Evolutionary conservation across 2,888 invertebrate genomes (phyloP).

Genomic region (Tenthredo mesomela): DNA sequence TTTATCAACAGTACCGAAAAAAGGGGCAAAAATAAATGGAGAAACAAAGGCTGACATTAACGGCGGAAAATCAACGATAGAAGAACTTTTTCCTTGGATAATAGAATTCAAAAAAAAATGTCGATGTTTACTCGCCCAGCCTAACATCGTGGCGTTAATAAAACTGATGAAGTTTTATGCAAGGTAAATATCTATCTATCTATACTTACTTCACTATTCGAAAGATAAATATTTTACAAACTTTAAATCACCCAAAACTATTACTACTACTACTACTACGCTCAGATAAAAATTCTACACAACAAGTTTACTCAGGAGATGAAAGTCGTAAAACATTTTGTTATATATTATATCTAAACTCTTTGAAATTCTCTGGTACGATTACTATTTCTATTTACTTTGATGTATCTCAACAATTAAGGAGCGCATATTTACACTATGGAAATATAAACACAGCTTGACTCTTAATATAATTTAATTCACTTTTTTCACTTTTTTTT

Average conservation of each 20-base stretch:
- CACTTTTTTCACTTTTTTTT: too few species aligned
- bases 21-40: neutral
- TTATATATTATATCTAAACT: neutral
- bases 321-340: conserved; percentile 7
- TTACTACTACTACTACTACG: too few species aligned
- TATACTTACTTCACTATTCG: too few species aligned
- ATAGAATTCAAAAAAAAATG: conserved; percentile 70
- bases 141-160: conserved; percentile 69
- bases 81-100: conserved; percentile 70
- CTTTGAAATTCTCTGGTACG: neutral
- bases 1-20: conserved; percentile 8
- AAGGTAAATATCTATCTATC: conserved; percentile 70
- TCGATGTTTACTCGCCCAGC: conserved; percentile 64
- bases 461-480: neutral
- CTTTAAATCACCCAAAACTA: neutral
- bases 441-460: neutral
- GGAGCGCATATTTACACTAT: neutral
- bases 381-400: neutral
- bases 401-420: neutral
- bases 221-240: neutral
- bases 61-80: conserved; percentile 57
- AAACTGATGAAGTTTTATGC: conserved; percentile 72
- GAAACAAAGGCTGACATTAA: conserved; percentile 38
- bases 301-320: neutral
- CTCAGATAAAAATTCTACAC: neutral